phyloP scores from a whole-genome alignment of 2,888 invertebrate species.

The Ectemnius continuus region DNA sequence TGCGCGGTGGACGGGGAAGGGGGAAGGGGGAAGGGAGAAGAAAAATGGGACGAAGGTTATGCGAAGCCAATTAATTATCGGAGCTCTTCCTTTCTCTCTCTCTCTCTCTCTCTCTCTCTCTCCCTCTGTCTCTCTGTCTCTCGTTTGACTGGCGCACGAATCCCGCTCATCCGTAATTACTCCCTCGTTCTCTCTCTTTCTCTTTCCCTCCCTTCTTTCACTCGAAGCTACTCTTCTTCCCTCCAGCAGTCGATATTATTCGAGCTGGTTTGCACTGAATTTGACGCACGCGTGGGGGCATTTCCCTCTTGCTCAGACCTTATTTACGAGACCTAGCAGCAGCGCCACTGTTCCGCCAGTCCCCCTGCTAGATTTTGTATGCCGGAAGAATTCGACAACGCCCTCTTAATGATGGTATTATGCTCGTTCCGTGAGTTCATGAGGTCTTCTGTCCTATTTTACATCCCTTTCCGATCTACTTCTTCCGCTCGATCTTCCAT shows the following conservation, averaged over 20 bases:
- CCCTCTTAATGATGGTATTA: constrained; percentile 66
- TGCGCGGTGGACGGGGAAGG: constrained; percentile 17
- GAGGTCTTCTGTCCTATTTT: constrained; percentile 48
- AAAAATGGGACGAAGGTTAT: constrained; percentile 68
- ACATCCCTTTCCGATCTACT: constrained; percentile 22
- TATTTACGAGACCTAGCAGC: constrained; percentile 53
- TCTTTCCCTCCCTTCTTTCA: constrained; percentile 1
- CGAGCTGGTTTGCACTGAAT: constrained; percentile 39
- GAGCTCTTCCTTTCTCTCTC: constrained; percentile 35
- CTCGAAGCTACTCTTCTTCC: constrained; percentile 6
- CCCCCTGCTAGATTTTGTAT: constrained; percentile 58
- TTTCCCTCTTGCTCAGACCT: constrained; percentile 43
- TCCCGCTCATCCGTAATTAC: constrained; percentile 12
- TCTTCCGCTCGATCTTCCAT: background rate
- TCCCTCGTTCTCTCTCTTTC: constrained; percentile 9
- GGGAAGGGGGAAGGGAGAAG: constrained; percentile 42
- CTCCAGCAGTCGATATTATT: constrained; percentile 42
- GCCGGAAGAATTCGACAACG: constrained; percentile 62
- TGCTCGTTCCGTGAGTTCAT: constrained; percentile 54
- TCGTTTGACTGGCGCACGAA: constrained; percentile 6
- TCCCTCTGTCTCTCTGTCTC: background rate
- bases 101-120: background rate
- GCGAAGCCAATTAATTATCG: constrained; percentile 67
- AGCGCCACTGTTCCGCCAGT: constrained; percentile 32
- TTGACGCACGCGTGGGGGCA: constrained; percentile 42